Conservation (phyloP, 2,113 vertebrate species). For the Pampusana beccarii region DNA sequence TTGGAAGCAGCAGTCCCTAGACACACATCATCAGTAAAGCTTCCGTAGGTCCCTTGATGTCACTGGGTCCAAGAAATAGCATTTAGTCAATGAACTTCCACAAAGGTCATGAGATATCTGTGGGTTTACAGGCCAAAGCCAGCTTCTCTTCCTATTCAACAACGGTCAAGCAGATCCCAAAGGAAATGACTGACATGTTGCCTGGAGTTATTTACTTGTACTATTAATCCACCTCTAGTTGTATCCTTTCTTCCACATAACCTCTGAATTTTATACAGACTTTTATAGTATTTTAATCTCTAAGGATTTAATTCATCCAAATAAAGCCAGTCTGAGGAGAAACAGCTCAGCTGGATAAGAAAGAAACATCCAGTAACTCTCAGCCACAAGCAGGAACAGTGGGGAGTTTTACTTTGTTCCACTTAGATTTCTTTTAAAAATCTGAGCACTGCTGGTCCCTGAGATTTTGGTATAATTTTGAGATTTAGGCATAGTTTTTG, state of each 20-base stretch:
- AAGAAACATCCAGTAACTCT: neutral
- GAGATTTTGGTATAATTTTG: neutral
- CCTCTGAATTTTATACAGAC: neutral
- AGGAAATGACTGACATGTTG: neutral
- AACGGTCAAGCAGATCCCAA: neutral
- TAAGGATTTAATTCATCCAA: conserved; percentile 14
- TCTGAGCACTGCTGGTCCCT: neutral
- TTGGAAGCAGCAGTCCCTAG: neutral
- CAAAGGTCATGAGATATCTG: conserved; percentile 34
- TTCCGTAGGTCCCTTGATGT: neutral
- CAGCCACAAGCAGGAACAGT: neutral
- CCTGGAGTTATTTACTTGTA: conserved; percentile 16
- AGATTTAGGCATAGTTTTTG: neutral
- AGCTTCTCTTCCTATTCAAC: neutral
- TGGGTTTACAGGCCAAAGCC: neutral
- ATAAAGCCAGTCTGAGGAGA: neutral
- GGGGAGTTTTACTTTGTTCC: neutral
- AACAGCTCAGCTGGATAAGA: neutral
- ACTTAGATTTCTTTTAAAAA: neutral
- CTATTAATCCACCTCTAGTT: conserved; percentile 3
- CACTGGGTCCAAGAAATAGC: neutral
- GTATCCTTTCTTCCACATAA: conserved; percentile 17
- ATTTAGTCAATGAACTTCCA: neutral
- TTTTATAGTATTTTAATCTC: conserved; percentile 6
- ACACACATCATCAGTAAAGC: neutral